Evolutionary conservation across 2,888 invertebrate species (phyloP), one percentile per base, ranked within the genome.

Genomic region (Euphydryas editha): DNA sequence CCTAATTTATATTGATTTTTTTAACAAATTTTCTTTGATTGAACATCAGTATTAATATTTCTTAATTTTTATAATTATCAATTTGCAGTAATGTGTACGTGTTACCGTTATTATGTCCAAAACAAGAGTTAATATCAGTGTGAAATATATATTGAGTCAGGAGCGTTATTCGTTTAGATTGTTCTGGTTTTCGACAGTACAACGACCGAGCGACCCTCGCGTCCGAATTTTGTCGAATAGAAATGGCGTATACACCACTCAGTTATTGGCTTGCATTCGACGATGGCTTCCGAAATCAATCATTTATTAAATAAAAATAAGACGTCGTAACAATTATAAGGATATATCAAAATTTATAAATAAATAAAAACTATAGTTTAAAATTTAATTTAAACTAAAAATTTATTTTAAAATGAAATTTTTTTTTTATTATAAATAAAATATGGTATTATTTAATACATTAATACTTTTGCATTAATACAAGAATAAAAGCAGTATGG

Each of bases 201-300:
- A 72, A 70, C 65, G 73, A 72, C 73, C 76, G 65, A 69, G 65
- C 75, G 73, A 72, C 73, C 73, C 71, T 69, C 57, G 62, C 68
- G 73, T 68, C 72, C 73, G 74, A 73, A 73, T 71, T 72, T 70
- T 67, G 69, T 72, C 66, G 61, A 72, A 73, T 74, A 71, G 65
- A 70, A 73, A 69, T 66, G 59, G 64, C 67, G 73, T 61, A 59
- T 59, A 64, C 47, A 54, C n/a, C 57, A 44, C 47, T 57, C 57
- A 44, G 63, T 61, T 68, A 66, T 73, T 71, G 67, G 65, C 62
- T 73, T 70, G 63, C 63, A 56, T 67, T 65, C 61, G 56, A 67
- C 66, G 60, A 62, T 47, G 60, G 68, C 64, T 66, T 68, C 64
- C 63, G 64, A 61, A 61, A 39, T 37, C 44, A 54, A 61, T 47